phyloP scores from a whole-genome alignment of 2,888 invertebrate species.

The Ephialtes manifestator region DNA sequence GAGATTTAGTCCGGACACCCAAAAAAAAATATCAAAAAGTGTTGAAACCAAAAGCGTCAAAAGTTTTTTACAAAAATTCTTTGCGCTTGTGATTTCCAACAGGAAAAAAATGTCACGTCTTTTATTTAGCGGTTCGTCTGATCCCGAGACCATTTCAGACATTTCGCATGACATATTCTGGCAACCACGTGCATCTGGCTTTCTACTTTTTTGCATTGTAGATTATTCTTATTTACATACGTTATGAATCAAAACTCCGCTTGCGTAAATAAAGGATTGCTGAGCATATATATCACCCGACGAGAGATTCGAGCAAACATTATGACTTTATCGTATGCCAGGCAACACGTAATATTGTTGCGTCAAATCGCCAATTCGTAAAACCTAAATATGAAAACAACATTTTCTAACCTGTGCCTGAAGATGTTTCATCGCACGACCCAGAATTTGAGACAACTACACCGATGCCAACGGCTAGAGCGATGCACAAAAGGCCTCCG shows the following conservation, averaged over 20 bases:
- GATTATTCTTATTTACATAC: neutral
- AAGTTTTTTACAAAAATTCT: too few species aligned
- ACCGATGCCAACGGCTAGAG: slow-evolving; percentile 87
- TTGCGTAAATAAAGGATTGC: neutral
- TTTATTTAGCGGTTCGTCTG: too few species aligned
- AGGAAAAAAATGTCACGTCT: too few species aligned
- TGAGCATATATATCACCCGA: neutral
- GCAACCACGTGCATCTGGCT: neutral
- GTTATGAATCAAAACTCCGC: neutral
- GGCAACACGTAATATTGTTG: neutral
- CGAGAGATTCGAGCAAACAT: neutral
- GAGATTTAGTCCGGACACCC: too few species aligned
- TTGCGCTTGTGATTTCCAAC: too few species aligned
- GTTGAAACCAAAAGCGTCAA: too few species aligned
- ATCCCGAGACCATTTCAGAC: neutral
- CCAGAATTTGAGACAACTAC: slow-evolving; percentile 78
- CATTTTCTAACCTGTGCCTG: slow-evolving; percentile 75
- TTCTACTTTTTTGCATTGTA: neutral
- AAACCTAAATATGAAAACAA: slow-evolving; percentile 40
- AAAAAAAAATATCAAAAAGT: too few species aligned
- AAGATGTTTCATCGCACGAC: slow-evolving; percentile 73
- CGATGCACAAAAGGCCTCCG: slow-evolving; percentile 89
- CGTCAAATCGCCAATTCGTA: neutral
- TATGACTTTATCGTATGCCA: neutral
- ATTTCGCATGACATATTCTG: neutral